phyloP scores from a whole-genome alignment of 2,797 vertebrate genomes.

The Sebastes steindachneri region DNA sequence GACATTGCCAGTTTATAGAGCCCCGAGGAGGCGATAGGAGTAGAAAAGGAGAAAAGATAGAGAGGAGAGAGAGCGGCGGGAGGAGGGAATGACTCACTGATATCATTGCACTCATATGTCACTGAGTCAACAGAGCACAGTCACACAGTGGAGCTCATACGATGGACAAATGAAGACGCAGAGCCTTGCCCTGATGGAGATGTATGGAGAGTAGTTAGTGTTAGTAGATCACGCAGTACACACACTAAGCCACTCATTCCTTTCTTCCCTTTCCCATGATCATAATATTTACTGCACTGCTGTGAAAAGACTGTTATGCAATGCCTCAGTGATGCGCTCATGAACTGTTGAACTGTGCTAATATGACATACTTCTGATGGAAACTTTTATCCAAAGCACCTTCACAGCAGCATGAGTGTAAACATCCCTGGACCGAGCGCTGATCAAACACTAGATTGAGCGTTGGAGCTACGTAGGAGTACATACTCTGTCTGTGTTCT shows the following conservation, averaged over 20 bases:
- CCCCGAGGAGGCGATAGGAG: slow-evolving; percentile 33
- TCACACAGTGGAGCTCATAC: slow-evolving; percentile 9
- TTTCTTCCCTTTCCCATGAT: slow-evolving; percentile 3
- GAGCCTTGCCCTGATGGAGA: slow-evolving; percentile 9
- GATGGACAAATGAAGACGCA: slow-evolving; percentile 10
- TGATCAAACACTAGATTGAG: slow-evolving; percentile 9
- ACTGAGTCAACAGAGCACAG: slow-evolving; percentile 57
- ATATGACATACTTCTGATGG: slow-evolving; percentile 12
- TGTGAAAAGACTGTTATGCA: slow-evolving; percentile 4
- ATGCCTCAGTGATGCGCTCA: neutral
- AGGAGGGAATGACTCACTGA: slow-evolving; percentile 62
- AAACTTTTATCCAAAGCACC: slow-evolving; percentile 16
- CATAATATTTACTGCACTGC: slow-evolving; percentile 49
- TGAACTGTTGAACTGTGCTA: slow-evolving; percentile 10
- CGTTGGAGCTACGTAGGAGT: neutral
- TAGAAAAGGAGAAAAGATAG: slow-evolving; percentile 24
- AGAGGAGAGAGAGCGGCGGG: neutral
- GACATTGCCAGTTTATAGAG: slow-evolving; percentile 46
- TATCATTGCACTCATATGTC: slow-evolving; percentile 66
- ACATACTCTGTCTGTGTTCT: neutral
- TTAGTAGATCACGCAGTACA: neutral
- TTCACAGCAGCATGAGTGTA: slow-evolving; percentile 5
- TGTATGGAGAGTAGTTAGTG: slow-evolving; percentile 10
- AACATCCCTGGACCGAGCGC: slow-evolving; percentile 13
- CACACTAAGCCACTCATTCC: neutral